phyloP scores from a whole-genome alignment of 2,888 invertebrate genomes.

The Hypomecis atomaria region DNA sequence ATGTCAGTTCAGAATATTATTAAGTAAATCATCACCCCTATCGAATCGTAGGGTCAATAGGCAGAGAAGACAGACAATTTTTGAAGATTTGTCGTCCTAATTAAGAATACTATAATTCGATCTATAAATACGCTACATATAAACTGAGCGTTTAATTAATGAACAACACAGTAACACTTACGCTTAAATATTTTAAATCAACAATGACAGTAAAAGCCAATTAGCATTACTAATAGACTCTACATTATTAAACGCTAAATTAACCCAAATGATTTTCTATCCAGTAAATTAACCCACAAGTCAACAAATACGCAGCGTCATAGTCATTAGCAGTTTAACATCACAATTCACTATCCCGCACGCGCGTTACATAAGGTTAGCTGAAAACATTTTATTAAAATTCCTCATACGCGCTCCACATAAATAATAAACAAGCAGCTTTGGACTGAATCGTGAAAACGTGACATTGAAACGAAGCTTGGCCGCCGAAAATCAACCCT shows the following conservation, averaged over 20 bases:
- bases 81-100: too few relatives aligned
- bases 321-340: slow-evolving; percentile 39
- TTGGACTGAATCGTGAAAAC: slow-evolving; percentile 65
- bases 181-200: not conserved
- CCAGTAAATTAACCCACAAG: slow-evolving; percentile 17
- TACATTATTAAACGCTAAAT: slow-evolving; percentile 10
- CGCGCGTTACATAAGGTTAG: slow-evolving; percentile 39
- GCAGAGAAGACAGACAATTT: too few relatives aligned
- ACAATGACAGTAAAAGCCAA: not conserved
- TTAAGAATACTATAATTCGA: too few relatives aligned
- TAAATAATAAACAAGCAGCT: slow-evolving; percentile 66
- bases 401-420: slow-evolving; percentile 55
- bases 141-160: too few relatives aligned
- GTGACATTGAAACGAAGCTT: slow-evolving; percentile 65
- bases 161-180: too few relatives aligned
- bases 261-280: slow-evolving; percentile 15
- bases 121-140: too few relatives aligned
- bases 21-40: too few relatives aligned
- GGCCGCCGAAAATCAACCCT: slow-evolving; percentile 46
- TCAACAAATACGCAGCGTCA: slow-evolving; percentile 37
- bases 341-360: slow-evolving; percentile 38
- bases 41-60: too few relatives aligned
- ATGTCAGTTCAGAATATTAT: too few relatives aligned
- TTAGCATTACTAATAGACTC: not conserved
- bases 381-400: slow-evolving; percentile 54